Base-by-base conservation (phyloP, 2,797 vertebrate genomes). In the Sphaeramia orbicularis region DNA sequence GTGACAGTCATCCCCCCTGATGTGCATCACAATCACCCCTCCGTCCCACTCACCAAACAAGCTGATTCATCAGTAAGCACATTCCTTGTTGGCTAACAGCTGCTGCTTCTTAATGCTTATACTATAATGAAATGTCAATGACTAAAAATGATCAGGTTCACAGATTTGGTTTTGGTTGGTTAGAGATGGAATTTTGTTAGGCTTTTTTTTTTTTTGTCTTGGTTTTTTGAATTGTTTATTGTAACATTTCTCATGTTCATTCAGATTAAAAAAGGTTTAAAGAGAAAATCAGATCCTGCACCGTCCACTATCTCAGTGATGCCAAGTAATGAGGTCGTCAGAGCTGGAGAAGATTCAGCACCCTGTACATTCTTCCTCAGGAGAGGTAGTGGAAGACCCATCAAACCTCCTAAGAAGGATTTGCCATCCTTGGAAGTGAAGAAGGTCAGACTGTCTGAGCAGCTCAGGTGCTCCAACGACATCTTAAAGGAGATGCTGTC, bases 401-500 rank as follows among this genome's bases (percentile, higher is more conserved):
- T 92, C 15, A 95, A 93, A 65, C 66, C 89, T 19, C 92, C 91
- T 2, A 94, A 92, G 64, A 95, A 83, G 79, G 78, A 93, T 75
- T 70, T 96, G 30, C 91, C 90, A 0, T 84, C 89, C 19, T 83
- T 77, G 47, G 78, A 81, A 76, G 58, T 42, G 40, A 94, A 90
- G 70, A 94, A 65, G 59, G 44, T 41, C 67, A 82, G 79, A 74
- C 77, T 95, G 62, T 89, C 93, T 0, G 90, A 96, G 72, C 92
- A 95, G 56, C 89, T 99, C 32, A 87, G 89, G 52, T 73, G 88
- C 52, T 99, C 97, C 77, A 91, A 87, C 21, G 88, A 86, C 37
- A 94, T 99, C 80, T 90, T 99, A 57, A 94, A 95, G 90, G 96
- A 98, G 91, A 89, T 99, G 95, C 88, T 96, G 45, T 93, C 96